phyloP scores from a whole-genome alignment of 92 coral and sea anemone species.

The Porites divaricata region DNA sequence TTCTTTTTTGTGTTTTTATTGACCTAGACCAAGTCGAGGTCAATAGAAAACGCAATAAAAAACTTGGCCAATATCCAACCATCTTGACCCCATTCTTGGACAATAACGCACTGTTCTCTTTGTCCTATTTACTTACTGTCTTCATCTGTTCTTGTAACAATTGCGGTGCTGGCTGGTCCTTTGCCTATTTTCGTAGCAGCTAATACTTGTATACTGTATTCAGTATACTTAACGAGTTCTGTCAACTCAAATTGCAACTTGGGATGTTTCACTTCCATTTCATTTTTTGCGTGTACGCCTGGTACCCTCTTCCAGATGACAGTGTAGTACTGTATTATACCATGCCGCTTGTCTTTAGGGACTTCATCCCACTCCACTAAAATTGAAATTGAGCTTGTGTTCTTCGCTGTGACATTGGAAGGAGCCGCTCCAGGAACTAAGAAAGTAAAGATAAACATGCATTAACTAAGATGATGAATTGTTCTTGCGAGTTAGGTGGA shows the following conservation, averaged over 20 bases:
- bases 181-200: slow-evolving; percentile 17
- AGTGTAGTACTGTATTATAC: slow-evolving; percentile 67
- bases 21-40: too few species aligned
- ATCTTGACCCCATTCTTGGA: too few species aligned
- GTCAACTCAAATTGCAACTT: background rate
- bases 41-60: too few species aligned
- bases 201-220: background rate
- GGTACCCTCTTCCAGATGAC: slow-evolving; percentile 17
- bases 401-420: background rate
- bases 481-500: too few species aligned
- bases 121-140: slow-evolving; percentile 19
- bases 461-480: background rate
- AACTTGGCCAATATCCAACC: too few species aligned
- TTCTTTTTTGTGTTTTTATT: too few species aligned
- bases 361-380: slow-evolving; percentile 69
- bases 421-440: slow-evolving; percentile 25
- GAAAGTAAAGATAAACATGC: background rate
- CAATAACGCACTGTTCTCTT: too few species aligned
- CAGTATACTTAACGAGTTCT: background rate
- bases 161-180: background rate
- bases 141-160: background rate
- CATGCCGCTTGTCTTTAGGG: slow-evolving; percentile 52
- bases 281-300: too few species aligned
- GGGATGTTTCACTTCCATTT: too few species aligned
- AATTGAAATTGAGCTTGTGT: background rate